Base-by-base conservation (phyloP, 1,140 invertebrate genomes). In the Potamilus streckersoni region DNA sequence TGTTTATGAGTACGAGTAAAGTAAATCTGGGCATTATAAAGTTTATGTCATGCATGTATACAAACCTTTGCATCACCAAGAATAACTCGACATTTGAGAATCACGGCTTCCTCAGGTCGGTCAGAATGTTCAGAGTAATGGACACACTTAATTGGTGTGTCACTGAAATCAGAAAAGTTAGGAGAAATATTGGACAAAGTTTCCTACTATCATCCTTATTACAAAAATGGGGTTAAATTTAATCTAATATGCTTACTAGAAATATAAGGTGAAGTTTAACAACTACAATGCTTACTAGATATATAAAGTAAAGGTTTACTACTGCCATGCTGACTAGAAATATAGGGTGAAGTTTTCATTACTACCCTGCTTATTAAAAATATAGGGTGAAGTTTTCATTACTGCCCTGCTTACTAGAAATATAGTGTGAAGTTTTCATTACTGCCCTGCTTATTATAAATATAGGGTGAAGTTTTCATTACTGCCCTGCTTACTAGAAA, bases 51-150 rank as follows among this genome's bases (percentile, higher is more conserved):
- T 49, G 38, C 38, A 49, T 49, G 11, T 49, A 17, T 49, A n/a
- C 17, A 63, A 63, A 85, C 84, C 81, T 86, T 86, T 2, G 80
- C 66, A 60, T 84, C 82, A 16, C 84, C 84, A 0, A 86, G 76
- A 13, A 86, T 81, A 20, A 86, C 84, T 17, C 84, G 49, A 72
- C 84, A 86, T 67, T 84, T 84, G 2, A 86, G 80, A 49, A 86
- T 82, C 60, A 80, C 83, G 2, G 82, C 71, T 15, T 83, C 74
- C 6, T 75, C 74, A 14, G 71, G 57, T 31, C 68, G 57, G 38
- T 71, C 73, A 65, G 66, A 61, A 67, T 69, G 73, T 55, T 76
- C 69, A 11, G 80, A 71, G 77, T 86, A 86, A 68, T 83, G 76
- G 8, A 86, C 63, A 80, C 85, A 86, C 69, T 86, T 86, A 16